Base-by-base conservation (phyloP, 2,797 vertebrate genomes). In the Xyrichtys novacula region DNA sequence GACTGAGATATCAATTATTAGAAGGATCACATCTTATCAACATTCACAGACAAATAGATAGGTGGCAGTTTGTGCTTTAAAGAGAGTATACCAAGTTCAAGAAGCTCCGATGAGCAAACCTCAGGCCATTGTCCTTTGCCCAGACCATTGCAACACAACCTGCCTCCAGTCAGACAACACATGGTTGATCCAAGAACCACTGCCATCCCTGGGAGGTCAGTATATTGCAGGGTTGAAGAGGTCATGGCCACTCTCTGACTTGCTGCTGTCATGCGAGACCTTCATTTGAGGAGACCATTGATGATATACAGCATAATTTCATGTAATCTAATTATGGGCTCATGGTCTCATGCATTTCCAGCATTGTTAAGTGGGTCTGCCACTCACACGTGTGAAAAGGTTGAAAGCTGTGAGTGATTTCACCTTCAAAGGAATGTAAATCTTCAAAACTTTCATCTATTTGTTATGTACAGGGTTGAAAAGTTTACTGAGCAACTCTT, bases 251-350 rank as follows among this genome's bases (percentile, higher is more conserved):
- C 28, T 55, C 9, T 15, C 19, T 14, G 55, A 48, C 52, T 53
- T 11, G 4, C 22, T 62, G 52, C 22, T 54, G 62, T 72, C 31
- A 57, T 19, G n/a, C 44, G 23, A 65, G 38, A 70, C 44, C 25
- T 63, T 74, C 5, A 36, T 72, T 71, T 68, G 11, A 60, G 15
- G n/a, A 36, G 16, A 59, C 22, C 43, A 31, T 40, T 50, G 39
- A 53, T 28, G 63, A 66, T 34, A 48, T 55, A 43, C 14, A 25
- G 25, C 23, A 53, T 39, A 22, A 76, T 42, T 61, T 67, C 9
- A 73, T 67, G 42, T 43, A 38, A 67, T 79, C 44, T 63, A 55
- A 81, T 65, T 59, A 53, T 63, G 25, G 40, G 23, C 26, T 69
- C 65, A 63, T 71, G n/a, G 46, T 14, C 42, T 50, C 16, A 22